These are phyloP conservation scores for Vulpes ferrilata DNA, from an alignment of 2,113 vertebrate species.

Conservation along the genomic window DNA sequence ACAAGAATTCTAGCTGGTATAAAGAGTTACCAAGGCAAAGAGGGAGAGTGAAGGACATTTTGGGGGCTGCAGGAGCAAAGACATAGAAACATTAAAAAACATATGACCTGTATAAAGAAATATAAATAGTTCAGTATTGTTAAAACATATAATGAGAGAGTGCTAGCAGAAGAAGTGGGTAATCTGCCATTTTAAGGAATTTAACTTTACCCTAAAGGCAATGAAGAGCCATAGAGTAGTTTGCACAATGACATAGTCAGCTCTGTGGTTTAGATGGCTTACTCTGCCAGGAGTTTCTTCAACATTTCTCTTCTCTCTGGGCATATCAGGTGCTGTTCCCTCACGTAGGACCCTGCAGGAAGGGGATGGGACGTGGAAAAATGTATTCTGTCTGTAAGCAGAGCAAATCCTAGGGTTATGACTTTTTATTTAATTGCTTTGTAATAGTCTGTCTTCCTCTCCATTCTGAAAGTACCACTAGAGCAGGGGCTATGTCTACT, in stretches of 20 bases:
- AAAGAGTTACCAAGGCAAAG: not conserved
- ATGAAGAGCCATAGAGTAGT: not conserved
- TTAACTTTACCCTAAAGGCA: not conserved
- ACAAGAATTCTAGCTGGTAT: not conserved
- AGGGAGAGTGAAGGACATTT: not conserved
- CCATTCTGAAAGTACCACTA: not conserved
- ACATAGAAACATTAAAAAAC: not conserved
- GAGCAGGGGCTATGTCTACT: not conserved
- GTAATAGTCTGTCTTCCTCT: not conserved
- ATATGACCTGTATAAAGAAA: not conserved
- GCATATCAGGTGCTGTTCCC: not conserved
- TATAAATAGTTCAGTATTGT: not conserved
- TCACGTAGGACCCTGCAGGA: not conserved
- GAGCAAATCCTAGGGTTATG: not conserved
- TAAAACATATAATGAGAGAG: not conserved
- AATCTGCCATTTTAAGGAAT: not conserved
- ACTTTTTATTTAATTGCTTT: not conserved
- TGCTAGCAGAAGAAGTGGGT: not conserved
- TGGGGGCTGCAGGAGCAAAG: not conserved
- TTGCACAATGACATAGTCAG: not conserved
- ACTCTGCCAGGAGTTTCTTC: not conserved
- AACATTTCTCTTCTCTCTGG: not conserved
- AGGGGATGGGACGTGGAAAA: not conserved
- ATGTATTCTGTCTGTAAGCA: not conserved
- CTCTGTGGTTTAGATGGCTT: slow-evolving; percentile 17